Conservation (phyloP, 1,140 invertebrate species). For the Holotrichia oblita region DNA sequence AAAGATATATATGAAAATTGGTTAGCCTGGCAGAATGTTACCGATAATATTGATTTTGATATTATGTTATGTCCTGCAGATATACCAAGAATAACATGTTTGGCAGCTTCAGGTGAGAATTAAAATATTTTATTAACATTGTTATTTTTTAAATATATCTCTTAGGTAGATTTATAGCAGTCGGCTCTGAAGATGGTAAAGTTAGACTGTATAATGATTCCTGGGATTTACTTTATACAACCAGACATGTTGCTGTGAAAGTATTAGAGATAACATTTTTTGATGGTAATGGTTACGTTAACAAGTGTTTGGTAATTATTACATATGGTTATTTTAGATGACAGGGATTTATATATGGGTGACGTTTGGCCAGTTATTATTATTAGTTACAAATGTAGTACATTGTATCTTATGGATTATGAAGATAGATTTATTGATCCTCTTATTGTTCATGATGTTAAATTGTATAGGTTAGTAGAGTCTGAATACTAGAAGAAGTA, state of each 20-base stretch:
- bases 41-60: conserved; percentile 48
- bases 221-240: conserved; percentile 51
- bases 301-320: not conserved
- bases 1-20: conserved; percentile 55
- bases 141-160: not conserved
- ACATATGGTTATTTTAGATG: not conserved
- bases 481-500: too few species aligned
- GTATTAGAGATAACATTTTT: conserved; percentile 56
- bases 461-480: conserved; percentile 43
- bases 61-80: conserved; percentile 51
- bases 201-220: conserved; percentile 53
- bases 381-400: conserved; percentile 41
- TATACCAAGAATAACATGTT: conserved; percentile 53
- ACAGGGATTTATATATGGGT: not conserved
- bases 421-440: conserved; percentile 37
- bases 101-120: conserved; percentile 56
- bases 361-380: conserved; percentile 1
- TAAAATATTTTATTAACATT: conserved; percentile 38
- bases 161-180: conserved; percentile 52
- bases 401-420: conserved; percentile 41
- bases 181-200: conserved; percentile 56
- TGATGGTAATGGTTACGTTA: conserved; percentile 42
- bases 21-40: conserved; percentile 53
- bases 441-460: conserved; percentile 42
- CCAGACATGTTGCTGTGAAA: conserved; percentile 52